These are phyloP conservation scores for Cetonia aurata DNA, from an alignment of 2,888 invertebrate species.

Conservation along the genomic window DNA sequence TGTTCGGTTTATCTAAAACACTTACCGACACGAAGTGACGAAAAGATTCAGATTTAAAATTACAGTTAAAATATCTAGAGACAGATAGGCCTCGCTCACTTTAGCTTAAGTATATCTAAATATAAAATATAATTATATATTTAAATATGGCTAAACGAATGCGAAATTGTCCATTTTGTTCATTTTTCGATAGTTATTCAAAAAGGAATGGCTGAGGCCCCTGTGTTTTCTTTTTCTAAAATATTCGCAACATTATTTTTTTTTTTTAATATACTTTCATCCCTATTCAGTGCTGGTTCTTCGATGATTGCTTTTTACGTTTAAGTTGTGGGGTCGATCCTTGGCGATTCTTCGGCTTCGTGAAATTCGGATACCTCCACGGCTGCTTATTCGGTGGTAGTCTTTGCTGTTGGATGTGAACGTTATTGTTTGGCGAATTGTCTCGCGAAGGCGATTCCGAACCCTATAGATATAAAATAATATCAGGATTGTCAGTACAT, in stretches of 20 bases:
- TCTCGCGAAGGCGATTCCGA: slow-evolving; percentile 64
- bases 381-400: slow-evolving; percentile 41
- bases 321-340: slow-evolving; percentile 48
- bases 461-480: slow-evolving; percentile 55
- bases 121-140: slow-evolving; percentile 24
- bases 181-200: slow-evolving; percentile 5
- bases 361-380: slow-evolving; percentile 38
- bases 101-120: slow-evolving; percentile 30
- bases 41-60: slow-evolving; percentile 37
- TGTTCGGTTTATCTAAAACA: slow-evolving; percentile 51
- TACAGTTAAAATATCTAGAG: slow-evolving; percentile 42
- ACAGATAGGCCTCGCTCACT: slow-evolving; percentile 35
- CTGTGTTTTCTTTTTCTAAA: slow-evolving; percentile 16
- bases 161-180: slow-evolving; percentile 29
- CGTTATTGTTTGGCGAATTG: slow-evolving; percentile 62
- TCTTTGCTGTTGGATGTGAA: slow-evolving; percentile 54
- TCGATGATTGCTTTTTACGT: slow-evolving; percentile 43
- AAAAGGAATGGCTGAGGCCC: slow-evolving; percentile 24
- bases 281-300: slow-evolving; percentile 37
- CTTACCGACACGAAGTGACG: slow-evolving; percentile 48
- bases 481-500: not conserved
- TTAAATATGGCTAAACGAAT: slow-evolving; percentile 18
- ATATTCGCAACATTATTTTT: slow-evolving; percentile 3
- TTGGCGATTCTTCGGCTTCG: slow-evolving; percentile 48
- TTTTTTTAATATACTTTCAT: slow-evolving; percentile 1